These are phyloP conservation scores for Melipona bicolor DNA, from an alignment of 2,888 invertebrate species.

Conservation along the genomic window DNA sequence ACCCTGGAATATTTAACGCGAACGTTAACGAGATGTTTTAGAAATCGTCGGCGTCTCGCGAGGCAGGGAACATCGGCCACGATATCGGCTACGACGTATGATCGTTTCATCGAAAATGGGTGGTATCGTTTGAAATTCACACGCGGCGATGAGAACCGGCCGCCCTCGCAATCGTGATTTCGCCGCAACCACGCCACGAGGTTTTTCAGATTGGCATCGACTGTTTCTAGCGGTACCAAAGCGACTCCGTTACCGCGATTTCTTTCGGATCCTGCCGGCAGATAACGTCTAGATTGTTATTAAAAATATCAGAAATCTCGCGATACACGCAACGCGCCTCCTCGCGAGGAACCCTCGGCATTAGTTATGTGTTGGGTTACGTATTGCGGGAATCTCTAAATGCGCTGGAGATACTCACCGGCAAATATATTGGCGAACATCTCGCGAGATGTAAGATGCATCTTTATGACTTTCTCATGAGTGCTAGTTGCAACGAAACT, in stretches of 20 bases:
- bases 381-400: no score
- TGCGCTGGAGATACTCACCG: no score
- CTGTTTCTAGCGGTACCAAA: slow-evolving; percentile 74
- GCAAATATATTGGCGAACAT: no score
- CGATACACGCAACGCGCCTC: slow-evolving; percentile 45
- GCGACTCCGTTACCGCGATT: slow-evolving; percentile 75
- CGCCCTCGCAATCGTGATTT: slow-evolving; percentile 52
- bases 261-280: slow-evolving; percentile 67
- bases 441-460: no score
- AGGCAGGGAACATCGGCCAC: slow-evolving; percentile 8
- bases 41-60: slow-evolving; percentile 12
- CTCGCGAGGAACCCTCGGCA: background rate
- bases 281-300: slow-evolving; percentile 72
- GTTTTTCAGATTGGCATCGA: slow-evolving; percentile 74
- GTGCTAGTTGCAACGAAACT: background rate
- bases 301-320: slow-evolving; percentile 74
- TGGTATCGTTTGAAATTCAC: slow-evolving; percentile 46
- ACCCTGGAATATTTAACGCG: background rate
- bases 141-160: slow-evolving; percentile 15
- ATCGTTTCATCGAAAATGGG: slow-evolving; percentile 17
- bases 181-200: slow-evolving; percentile 55
- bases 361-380: background rate
- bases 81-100: background rate
- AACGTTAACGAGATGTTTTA: slow-evolving; percentile 10
- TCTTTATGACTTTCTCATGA: background rate